These are phyloP conservation scores for Lepidochitona cinerea DNA, from an alignment of 2,888 invertebrate genomes.

Conservation along the genomic window DNA sequence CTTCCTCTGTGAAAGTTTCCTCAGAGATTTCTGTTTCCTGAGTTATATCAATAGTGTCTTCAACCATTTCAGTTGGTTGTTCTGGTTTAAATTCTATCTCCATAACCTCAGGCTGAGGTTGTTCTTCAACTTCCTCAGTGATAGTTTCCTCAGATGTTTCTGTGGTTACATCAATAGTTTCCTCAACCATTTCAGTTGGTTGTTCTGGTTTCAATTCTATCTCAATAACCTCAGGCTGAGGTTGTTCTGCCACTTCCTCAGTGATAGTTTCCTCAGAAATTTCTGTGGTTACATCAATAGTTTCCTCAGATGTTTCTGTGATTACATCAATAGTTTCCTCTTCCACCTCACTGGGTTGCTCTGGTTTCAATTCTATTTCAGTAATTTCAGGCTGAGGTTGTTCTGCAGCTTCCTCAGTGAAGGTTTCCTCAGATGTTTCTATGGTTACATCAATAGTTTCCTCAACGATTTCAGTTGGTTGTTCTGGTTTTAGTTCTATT, in stretches of 20 bases:
- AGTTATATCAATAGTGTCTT: background rate
- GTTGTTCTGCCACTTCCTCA: background rate
- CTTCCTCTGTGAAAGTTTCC: background rate
- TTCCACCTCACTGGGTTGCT: no score
- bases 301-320: background rate
- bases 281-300: background rate
- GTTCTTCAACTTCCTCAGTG: background rate
- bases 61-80: background rate
- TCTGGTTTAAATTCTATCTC: background rate
- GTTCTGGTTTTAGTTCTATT: no score
- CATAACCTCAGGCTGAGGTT: background rate
- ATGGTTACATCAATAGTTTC: no score
- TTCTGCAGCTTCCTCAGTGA: no score
- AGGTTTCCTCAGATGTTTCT: no score
- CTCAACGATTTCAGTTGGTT: no score
- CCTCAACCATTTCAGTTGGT: no score
- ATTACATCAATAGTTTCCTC: no score
- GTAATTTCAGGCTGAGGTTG: no score
- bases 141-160: background rate
- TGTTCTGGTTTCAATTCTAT: background rate
- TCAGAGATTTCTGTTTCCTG: background rate
- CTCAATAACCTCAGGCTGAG: background rate
- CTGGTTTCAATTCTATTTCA: no score
- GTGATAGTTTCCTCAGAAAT: background rate
- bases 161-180: no score